Percentiles rank a stretch among this genome's conserved stretches.
phyloP scores from a whole-genome alignment of 2,888 invertebrate genomes.

The Idaea straminata region DNA sequence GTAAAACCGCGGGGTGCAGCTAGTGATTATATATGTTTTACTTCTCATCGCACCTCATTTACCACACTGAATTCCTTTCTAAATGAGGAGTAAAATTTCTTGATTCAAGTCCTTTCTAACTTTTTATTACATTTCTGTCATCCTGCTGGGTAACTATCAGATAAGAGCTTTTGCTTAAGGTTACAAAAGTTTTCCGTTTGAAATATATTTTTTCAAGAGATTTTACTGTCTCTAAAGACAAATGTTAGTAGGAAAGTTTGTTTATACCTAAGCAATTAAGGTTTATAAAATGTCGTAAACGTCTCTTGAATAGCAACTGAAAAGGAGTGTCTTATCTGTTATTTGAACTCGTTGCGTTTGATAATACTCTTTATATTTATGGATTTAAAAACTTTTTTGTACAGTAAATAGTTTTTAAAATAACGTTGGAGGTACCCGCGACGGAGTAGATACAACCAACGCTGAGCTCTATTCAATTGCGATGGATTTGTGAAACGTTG shows the following conservation, averaged over 20 bases:
- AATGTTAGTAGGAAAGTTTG: slow-evolving; percentile 16
- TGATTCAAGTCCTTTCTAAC: not conserved
- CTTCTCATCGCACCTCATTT: not conserved
- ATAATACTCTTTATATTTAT: too few relatives aligned
- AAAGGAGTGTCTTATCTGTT: not conserved
- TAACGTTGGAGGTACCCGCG: too few relatives aligned
- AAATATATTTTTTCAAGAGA: slow-evolving; percentile 13
- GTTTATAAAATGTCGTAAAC: slow-evolving; percentile 13
- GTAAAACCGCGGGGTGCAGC: too few relatives aligned
- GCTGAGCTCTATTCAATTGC: too few relatives aligned
- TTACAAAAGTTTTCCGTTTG: slow-evolving; percentile 6
- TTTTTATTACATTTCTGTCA: not conserved
- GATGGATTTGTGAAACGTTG: too few relatives aligned
- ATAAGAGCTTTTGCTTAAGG: not conserved
- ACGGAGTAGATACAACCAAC: too few relatives aligned
- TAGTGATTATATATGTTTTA: too few relatives aligned
- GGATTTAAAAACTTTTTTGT: too few relatives aligned
- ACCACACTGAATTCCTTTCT: not conserved
- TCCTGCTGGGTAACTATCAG: not conserved
- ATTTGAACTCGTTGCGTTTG: not conserved
- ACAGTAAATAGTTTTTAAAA: too few relatives aligned
- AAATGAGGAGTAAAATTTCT: not conserved
- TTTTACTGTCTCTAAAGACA: slow-evolving; percentile 15
- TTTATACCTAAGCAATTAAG: slow-evolving; percentile 9
- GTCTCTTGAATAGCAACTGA: not conserved